These are phyloP conservation scores for Haliclystus octoradiatus DNA, from an alignment of 30 jellyfish, hydroid and myxozoan species.

Conservation along the genomic window DNA sequence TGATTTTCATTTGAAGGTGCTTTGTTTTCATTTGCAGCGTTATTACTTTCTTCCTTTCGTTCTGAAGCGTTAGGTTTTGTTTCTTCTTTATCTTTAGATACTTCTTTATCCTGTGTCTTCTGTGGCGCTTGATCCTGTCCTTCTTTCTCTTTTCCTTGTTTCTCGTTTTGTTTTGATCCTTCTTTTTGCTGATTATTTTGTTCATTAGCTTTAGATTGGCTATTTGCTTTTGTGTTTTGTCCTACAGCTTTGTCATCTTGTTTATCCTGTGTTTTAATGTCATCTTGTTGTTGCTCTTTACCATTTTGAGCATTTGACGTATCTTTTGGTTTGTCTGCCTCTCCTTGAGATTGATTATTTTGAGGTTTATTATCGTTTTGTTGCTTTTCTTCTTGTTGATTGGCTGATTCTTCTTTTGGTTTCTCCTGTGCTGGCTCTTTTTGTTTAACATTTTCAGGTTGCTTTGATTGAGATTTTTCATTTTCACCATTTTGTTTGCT, in stretches of 20 bases:
- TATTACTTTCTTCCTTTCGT: not conserved
- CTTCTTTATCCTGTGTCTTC: not conserved
- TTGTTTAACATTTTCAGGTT: not conserved
- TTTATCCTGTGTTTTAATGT: not conserved
- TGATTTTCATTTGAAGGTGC: not conserved
- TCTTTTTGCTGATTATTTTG: conserved; percentile 2
- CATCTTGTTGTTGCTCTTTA: not conserved
- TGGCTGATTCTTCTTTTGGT: too few relatives aligned
- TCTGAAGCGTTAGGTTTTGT: not conserved
- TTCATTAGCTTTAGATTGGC: not conserved
- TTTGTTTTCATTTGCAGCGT: not conserved
- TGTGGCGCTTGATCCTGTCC: not conserved
- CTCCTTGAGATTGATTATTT: too few relatives aligned
- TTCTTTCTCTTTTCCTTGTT: conserved; percentile 16
- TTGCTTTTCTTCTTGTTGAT: too few relatives aligned
- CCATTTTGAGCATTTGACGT: not conserved
- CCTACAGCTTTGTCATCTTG: not conserved
- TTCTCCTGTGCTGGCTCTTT: conserved; percentile 8
- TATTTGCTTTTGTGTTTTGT: too few relatives aligned
- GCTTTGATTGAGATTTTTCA: not conserved
- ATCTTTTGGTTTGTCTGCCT: not conserved
- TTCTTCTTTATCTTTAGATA: not conserved
- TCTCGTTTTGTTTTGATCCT: conserved; percentile 1
- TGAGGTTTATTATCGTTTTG: not conserved
- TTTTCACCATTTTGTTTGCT: not conserved